A percentile compares a stretch with the other conserved stretches of the same genome.
These are phyloP conservation scores for Euzetes globulus DNA, from an alignment of 2,888 invertebrate species.

Conservation along the genomic window DNA sequence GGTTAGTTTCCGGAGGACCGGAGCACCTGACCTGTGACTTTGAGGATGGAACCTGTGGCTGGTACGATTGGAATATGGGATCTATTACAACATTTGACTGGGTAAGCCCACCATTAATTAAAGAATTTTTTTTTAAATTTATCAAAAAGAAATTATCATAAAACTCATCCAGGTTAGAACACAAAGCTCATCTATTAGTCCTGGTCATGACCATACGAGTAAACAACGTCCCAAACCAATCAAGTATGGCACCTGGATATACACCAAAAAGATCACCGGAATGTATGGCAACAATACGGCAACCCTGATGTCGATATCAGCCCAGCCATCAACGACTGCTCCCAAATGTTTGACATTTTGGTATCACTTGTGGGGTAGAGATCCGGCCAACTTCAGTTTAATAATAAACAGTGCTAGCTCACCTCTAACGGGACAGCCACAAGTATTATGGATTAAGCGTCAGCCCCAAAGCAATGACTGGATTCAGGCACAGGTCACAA, in stretches of 20 bases:
- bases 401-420: not conserved
- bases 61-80: constrained; percentile 30
- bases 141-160: not conserved
- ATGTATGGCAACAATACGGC: not conserved
- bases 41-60: constrained; percentile 38
- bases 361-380: constrained; percentile 14
- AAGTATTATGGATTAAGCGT: not conserved
- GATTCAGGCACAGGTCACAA: not conserved
- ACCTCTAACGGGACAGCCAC: not conserved
- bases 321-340: not conserved
- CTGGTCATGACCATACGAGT: constrained; percentile 20
- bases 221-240: not conserved
- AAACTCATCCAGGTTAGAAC: not conserved
- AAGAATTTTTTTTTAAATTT: not conserved
- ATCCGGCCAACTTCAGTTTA: not conserved
- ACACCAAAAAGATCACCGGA: not conserved
- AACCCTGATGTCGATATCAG: not conserved
- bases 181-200: not conserved
- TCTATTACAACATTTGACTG: not conserved
- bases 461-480: constrained; percentile 13
- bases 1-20: too few species aligned
- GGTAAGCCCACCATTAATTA: not conserved
- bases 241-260: constrained; percentile 13
- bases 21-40: constrained; percentile 32
- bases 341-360: constrained; percentile 20